Percentiles rank a stretch among this genome's conserved stretches.
phyloP scores from a whole-genome alignment of 2,888 invertebrate species.

The Syritta pipiens region DNA sequence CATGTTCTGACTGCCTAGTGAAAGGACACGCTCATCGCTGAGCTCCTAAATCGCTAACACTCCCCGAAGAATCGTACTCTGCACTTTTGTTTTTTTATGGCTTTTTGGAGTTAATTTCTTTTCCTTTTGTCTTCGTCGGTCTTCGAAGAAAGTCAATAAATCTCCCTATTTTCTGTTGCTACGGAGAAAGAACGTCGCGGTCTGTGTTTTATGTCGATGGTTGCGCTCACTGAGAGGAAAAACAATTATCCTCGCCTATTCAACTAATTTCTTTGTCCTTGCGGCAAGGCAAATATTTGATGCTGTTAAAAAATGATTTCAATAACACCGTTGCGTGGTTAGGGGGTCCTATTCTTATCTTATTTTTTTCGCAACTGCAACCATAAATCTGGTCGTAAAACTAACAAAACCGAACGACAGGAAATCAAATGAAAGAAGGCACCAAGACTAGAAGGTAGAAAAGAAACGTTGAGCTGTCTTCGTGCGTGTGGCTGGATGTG shows the following conservation, averaged over 20 bases:
- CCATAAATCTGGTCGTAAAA: slow-evolving; percentile 60
- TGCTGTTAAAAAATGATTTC: slow-evolving; percentile 36
- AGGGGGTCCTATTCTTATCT: slow-evolving; percentile 4
- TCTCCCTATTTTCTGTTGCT: slow-evolving; percentile 9
- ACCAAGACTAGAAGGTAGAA: slow-evolving; percentile 11
- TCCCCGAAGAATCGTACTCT: slow-evolving; percentile 12
- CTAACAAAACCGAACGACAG: slow-evolving; percentile 49
- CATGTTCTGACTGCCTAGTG: slow-evolving; percentile 52
- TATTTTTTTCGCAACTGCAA: slow-evolving; percentile 47
- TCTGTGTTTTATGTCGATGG: slow-evolving; percentile 5
- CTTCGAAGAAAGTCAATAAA: slow-evolving; percentile 55
- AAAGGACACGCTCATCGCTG: slow-evolving; percentile 37
- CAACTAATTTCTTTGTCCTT: slow-evolving; percentile 67
- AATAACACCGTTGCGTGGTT: slow-evolving; percentile 56
- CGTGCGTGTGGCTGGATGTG: slow-evolving; percentile 29
- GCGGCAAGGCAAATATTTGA: slow-evolving; percentile 50
- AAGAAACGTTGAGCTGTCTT: slow-evolving; percentile 31
- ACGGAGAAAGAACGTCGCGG: slow-evolving; percentile 22
- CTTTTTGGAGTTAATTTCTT: slow-evolving; percentile 42
- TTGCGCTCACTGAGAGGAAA: slow-evolving; percentile 26
- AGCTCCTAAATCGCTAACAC: slow-evolving; percentile 43
- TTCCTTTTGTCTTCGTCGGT: too few relatives aligned
- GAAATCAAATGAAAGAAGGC: not conserved
- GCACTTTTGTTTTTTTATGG: slow-evolving; percentile 12
- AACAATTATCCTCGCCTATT: slow-evolving; percentile 64